Evolutionary conservation across 2,888 invertebrate species (phyloP), one percentile per base, ranked within the genome.

Genomic region (Drosophila atripex): DNA sequence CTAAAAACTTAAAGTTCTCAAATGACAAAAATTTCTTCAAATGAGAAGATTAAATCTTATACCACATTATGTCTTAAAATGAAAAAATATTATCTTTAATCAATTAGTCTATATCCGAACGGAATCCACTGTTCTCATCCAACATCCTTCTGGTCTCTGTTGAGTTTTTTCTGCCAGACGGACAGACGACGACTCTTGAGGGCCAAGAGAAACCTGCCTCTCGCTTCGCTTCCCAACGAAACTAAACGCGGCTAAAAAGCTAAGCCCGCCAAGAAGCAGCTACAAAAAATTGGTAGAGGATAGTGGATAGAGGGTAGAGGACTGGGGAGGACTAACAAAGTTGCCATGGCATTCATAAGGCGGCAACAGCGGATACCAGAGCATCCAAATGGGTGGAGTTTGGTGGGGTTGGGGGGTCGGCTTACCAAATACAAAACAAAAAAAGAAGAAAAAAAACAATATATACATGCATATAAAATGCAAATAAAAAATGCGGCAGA

Each of bases 401-500:
- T 51, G 50, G 30, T 56, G 53, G 43, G 43, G 41, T 53, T 66
- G 74, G 28, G 9, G 28, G 28, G 28, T 9, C 7, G 9, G 28
- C 28, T 28, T 28, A 28, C 28, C 28, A 28, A 28, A 28, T 28
- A 28, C 28, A 28, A 28, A 28, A 28, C n/a, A n/a, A 28, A 28
- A 7, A 35, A n/a, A 35, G n/a, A 6, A n/a, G n/a, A 0, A 35
- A 35, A 35, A 35, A 32, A 32, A 12, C 32, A 32, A 35, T 14
- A 35, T 35, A 35, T 71, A 84, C 80, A 84, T 80, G 76, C 86
- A 84, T 80, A 80, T 80, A 86, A 86, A 86, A 86, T 84, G 78
- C 84, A 84, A 84, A 86, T 78, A 83, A 84, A 86, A 83, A 60
- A 72, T 77, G 73, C 77, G 74, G 60, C 80, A 84, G 80, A 84